Percentiles rank a stretch among this genome's conserved stretches.
Conservation (phyloP, 2,888 invertebrate species). For the Dioctria rufipes region DNA sequence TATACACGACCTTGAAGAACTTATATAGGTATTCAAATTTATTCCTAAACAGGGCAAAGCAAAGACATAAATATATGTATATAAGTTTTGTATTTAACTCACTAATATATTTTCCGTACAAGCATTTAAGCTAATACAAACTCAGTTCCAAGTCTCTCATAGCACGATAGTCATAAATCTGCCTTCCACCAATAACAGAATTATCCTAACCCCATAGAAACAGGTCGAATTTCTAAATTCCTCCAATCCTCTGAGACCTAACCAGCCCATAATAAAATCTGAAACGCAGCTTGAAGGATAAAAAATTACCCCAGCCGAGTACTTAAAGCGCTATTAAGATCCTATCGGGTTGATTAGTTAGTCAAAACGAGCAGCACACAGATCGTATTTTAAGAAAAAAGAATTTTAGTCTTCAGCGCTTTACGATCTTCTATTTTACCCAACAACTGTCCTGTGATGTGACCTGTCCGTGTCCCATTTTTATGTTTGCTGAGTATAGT, state of each 20-base stretch:
- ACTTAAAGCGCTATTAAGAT: slow-evolving; percentile 49
- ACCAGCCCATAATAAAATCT: slow-evolving; percentile 4
- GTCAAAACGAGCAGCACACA: slow-evolving; percentile 14
- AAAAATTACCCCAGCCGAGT: slow-evolving; percentile 24
- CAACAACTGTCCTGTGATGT: slow-evolving; percentile 30
- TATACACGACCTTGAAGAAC: no score
- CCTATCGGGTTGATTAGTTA: slow-evolving; percentile 45
- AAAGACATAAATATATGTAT: no score
- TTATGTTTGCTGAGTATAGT: slow-evolving; percentile 2
- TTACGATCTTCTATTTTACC: slow-evolving; percentile 13
- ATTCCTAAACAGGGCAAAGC: no score
- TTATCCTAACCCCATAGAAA: not conserved
- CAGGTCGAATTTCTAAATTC: slow-evolving; percentile 14
- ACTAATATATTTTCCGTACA: no score
- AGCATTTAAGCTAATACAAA: not conserved
- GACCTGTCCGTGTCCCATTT: not conserved
- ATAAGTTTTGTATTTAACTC: no score
- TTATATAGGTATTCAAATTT: no score
- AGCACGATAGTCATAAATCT: slow-evolving; percentile 8
- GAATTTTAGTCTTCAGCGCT: not conserved
- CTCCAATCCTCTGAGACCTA: not conserved
- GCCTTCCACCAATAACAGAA: slow-evolving; percentile 1
- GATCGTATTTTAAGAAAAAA: slow-evolving; percentile 4
- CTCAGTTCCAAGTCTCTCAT: slow-evolving; percentile 11
- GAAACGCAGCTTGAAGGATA: slow-evolving; percentile 17